Evolutionary conservation across 2,888 invertebrate species (phyloP).

Genomic region (Leptogaster cylindrica): DNA sequence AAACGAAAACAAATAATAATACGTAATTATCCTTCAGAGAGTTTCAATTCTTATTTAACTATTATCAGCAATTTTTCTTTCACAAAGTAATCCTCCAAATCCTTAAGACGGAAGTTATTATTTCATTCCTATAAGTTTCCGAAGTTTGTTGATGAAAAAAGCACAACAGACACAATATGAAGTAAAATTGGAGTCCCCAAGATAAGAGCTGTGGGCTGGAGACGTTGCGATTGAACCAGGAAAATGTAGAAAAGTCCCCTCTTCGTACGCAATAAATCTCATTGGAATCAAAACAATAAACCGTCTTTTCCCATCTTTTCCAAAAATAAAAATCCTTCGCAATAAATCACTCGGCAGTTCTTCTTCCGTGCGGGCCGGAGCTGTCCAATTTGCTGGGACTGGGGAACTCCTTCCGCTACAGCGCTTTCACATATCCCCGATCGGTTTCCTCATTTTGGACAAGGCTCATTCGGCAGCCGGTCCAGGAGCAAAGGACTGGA

Average conservation of each 20-base stretch:
- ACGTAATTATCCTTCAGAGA: too few species aligned
- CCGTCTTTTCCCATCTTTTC: conserved; percentile 42
- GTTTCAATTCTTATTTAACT: too few species aligned
- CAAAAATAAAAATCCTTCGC: conserved; percentile 42
- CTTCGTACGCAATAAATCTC: conserved; percentile 44
- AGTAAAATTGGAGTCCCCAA: conserved; percentile 8
- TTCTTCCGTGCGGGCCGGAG: conserved; percentile 21
- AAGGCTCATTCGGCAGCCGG: neutral
- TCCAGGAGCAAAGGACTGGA: neutral
- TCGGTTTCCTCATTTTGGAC: conserved; percentile 3
- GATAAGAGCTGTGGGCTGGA: neutral
- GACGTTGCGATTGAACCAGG: conserved; percentile 17
- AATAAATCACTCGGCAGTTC: conserved; percentile 34
- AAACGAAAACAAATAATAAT: too few species aligned
- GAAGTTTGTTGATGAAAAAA: neutral
- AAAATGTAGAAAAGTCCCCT: conserved; percentile 33
- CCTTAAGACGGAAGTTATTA: conserved; percentile 37
- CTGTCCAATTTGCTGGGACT: conserved; percentile 23
- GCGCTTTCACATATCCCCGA: conserved; percentile 3
- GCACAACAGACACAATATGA: neutral
- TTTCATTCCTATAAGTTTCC: neutral
- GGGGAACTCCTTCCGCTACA: neutral
- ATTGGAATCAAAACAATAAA: conserved; percentile 46
- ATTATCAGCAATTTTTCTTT: neutral
- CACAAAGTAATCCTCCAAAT: conserved; percentile 18